phyloP scores from a whole-genome alignment of 2,113 vertebrate species.

The Phocoena sinus region DNA sequence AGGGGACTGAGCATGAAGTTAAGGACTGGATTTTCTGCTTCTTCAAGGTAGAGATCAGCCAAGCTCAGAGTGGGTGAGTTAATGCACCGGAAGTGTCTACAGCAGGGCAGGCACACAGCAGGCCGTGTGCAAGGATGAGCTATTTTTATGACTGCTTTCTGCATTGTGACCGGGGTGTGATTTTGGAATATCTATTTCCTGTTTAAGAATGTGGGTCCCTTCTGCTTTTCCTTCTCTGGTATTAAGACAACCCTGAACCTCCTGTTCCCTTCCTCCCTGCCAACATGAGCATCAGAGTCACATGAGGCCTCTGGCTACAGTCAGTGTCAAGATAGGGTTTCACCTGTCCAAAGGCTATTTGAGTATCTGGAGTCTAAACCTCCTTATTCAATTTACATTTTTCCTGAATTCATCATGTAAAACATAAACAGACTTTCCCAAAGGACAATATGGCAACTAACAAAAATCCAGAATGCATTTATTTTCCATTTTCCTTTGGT shows the following conservation, averaged over 20 bases:
- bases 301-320: neutral
- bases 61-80: too few species aligned
- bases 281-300: neutral
- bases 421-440: neutral
- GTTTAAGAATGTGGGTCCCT: neutral
- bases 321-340: neutral
- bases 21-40: neutral
- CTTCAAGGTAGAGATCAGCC: neutral
- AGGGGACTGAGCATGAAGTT: neutral
- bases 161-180: neutral
- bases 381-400: neutral
- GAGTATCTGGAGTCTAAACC: neutral
- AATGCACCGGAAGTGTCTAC: accelerated
- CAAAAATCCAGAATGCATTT: neutral
- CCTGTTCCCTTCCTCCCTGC: neutral
- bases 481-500: neutral
- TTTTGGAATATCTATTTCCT: neutral
- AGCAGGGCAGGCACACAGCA: neutral
- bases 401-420: neutral
- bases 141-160: neutral
- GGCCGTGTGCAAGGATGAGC: too few species aligned
- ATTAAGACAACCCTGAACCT: neutral
- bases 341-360: neutral
- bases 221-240: neutral
- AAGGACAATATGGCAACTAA: too few species aligned